These are phyloP conservation scores for Ophonus ardosiacus DNA, from an alignment of 2,888 invertebrate genomes.

Conservation along the genomic window DNA sequence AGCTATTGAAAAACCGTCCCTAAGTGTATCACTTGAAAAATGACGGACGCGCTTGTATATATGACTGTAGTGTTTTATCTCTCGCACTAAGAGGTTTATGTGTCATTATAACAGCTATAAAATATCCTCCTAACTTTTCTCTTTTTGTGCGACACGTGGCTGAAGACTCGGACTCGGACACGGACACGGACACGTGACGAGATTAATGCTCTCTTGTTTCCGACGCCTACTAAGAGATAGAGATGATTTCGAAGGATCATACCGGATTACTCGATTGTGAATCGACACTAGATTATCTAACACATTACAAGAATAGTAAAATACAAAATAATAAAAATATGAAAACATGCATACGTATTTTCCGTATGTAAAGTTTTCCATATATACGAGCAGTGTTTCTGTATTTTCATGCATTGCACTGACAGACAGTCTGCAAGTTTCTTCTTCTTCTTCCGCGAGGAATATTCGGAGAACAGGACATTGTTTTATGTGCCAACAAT, in stretches of 20 bases:
- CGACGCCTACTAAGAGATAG: background rate
- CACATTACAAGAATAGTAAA: no score
- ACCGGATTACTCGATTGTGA: background rate
- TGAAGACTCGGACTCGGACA: background rate
- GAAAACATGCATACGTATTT: no score
- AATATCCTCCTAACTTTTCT: background rate
- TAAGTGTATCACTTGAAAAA: background rate
- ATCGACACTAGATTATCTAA: no score
- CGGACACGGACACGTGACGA: background rate
- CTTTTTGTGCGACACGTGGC: background rate
- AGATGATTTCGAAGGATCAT: background rate
- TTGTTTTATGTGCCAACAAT: conserved; percentile 15
- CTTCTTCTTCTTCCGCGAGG: background rate
- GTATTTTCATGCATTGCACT: background rate
- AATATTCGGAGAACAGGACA: background rate
- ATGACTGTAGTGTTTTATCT: background rate
- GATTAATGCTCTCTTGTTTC: background rate
- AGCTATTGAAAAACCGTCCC: no score
- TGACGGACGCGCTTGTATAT: background rate
- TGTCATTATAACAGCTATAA: background rate
- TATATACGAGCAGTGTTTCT: background rate
- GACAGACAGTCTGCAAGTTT: background rate
- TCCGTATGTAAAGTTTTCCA: background rate
- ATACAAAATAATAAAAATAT: no score
- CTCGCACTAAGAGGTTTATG: background rate